Evolutionary conservation across 2,888 invertebrate species (phyloP).

Genomic region (Ctenicera cuprea): DNA sequence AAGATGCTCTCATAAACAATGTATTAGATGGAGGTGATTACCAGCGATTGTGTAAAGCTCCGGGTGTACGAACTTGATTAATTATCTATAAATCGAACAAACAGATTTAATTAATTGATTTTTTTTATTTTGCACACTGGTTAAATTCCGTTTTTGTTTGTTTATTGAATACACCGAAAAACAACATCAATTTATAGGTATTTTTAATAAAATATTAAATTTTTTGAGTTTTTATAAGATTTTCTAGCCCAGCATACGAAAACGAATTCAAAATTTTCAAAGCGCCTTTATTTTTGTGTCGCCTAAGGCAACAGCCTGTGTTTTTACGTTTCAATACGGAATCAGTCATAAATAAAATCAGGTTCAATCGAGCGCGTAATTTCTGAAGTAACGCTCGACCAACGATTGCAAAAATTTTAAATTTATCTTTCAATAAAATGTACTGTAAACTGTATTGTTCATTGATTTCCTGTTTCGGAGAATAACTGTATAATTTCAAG

Average conservation of each 20-base stretch:
- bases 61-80: background rate
- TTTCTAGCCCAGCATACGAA: no score
- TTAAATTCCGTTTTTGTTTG: no score
- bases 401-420: slow-evolving; percentile 11
- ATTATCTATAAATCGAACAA: slow-evolving; percentile 3
- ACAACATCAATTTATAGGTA: no score
- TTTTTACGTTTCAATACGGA: no score
- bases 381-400: slow-evolving; percentile 1
- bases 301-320: no score
- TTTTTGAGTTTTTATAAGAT: no score
- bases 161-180: no score
- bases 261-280: no score
- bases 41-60: background rate
- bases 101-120: slow-evolving; percentile 9
- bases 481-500: slow-evolving; percentile 39
- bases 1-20: slow-evolving; percentile 2
- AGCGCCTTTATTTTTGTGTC: no score
- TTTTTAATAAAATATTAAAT: no score
- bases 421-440: slow-evolving; percentile 8
- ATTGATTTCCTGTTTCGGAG: slow-evolving; percentile 20
- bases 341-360: no score
- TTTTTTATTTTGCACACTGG: background rate
- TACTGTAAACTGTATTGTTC: slow-evolving; percentile 14
- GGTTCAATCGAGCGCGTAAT: background rate
- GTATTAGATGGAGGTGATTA: slow-evolving; percentile 5